phyloP scores from a whole-genome alignment of 2,113 vertebrate species.

The Tachysurus fulvidraco region DNA sequence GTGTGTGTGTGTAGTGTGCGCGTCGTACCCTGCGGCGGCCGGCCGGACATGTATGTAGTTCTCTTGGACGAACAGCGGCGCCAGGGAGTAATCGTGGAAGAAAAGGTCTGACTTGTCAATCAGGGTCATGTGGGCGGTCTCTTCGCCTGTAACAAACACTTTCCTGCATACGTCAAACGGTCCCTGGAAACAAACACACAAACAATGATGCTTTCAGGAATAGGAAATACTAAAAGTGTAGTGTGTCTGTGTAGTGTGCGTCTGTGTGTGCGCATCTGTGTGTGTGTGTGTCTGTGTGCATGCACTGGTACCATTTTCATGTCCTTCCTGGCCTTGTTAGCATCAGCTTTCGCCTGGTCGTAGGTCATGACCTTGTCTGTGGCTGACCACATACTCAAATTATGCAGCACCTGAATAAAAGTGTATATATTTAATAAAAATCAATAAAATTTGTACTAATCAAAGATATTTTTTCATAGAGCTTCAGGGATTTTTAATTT shows the following conservation, averaged over 20 bases:
- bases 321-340: slow-evolving; percentile 88
- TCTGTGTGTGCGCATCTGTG: neutral
- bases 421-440: neutral
- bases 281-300: neutral
- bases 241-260: neutral
- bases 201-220: neutral
- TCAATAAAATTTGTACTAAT: neutral
- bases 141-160: slow-evolving; percentile 85
- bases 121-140: slow-evolving; percentile 84
- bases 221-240: neutral
- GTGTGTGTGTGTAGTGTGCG: neutral
- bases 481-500: neutral
- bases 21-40: slow-evolving; percentile 83
- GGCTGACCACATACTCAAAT: slow-evolving; percentile 95
- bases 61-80: slow-evolving; percentile 97
- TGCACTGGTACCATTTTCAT: slow-evolving; percentile 79
- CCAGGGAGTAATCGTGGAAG: slow-evolving; percentile 95
- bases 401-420: slow-evolving; percentile 85
- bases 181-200: slow-evolving; percentile 71
- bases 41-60: slow-evolving; percentile 92
- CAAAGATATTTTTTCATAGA: neutral
- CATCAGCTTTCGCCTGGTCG: slow-evolving; percentile 87
- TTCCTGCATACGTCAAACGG: slow-evolving; percentile 96
- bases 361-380: slow-evolving; percentile 87
- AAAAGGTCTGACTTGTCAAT: slow-evolving; percentile 94